Percentiles rank a stretch among this genome's conserved stretches.
These are phyloP conservation scores for Nephrocerus scutellatus DNA, from an alignment of 2,888 invertebrate species.

Conservation along the genomic window DNA sequence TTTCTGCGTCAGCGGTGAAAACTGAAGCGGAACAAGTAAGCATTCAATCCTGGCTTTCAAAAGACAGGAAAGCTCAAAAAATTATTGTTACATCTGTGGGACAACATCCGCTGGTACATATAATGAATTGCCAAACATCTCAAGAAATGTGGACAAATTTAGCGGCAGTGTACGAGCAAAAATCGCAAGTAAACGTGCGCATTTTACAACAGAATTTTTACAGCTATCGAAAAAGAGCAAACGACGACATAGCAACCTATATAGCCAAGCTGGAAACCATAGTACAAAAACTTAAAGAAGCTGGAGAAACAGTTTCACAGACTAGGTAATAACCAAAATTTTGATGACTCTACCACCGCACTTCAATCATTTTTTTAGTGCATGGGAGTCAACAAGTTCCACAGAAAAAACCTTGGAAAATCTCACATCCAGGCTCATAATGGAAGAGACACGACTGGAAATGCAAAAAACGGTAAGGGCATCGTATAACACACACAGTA, in stretches of 20 bases:
- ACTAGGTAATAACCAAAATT: conserved; percentile 5
- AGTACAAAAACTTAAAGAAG: conserved; percentile 11
- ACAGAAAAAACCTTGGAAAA: too few species aligned
- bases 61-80: conserved; percentile 4
- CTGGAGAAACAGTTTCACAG: conserved; percentile 13
- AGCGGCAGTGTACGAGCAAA: conserved; percentile 6
- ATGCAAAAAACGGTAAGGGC: too few species aligned
- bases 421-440: too few species aligned
- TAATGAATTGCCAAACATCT: conserved; percentile 3
- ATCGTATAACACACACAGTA: too few species aligned
- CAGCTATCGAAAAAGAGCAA: too few species aligned
- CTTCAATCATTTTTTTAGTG: conserved; percentile 6
- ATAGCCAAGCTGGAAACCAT: conserved; percentile 6
- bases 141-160: conserved; percentile 7
- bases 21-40: too few species aligned
- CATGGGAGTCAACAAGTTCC: too few species aligned
- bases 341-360: neutral
- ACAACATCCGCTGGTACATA: conserved; percentile 4
- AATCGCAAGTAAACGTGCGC: too few species aligned
- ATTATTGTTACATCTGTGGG: conserved; percentile 4
- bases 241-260: too few species aligned
- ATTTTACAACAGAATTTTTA: conserved; percentile 20
- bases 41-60: too few species aligned
- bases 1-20: neutral
- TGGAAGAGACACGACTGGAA: too few species aligned